Conservation (phyloP, 2,888 invertebrate genomes). For the Steinernema carpocapsae region DNA sequence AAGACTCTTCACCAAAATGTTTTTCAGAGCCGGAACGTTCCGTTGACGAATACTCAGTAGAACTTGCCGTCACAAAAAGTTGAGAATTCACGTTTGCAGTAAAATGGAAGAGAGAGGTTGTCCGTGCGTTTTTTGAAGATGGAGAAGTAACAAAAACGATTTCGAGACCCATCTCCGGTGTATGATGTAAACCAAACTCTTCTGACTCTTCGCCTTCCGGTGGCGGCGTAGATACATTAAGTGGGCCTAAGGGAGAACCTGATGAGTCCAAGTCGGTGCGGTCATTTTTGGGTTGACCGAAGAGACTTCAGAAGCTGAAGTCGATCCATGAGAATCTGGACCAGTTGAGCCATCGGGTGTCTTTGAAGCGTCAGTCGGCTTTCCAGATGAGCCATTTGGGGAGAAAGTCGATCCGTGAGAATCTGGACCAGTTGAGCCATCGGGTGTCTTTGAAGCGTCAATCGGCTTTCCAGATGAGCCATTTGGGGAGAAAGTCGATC, state of each 20-base stretch:
- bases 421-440: too few species aligned
- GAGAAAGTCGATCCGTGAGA: too few species aligned
- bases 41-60: too few species aligned
- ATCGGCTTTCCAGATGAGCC: too few species aligned
- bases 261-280: not conserved
- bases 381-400: too few species aligned
- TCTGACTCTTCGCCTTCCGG: not conserved
- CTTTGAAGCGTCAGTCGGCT: not conserved
- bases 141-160: not conserved
- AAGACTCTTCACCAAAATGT: not conserved
- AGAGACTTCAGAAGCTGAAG: too few species aligned
- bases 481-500: too few species aligned
- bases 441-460: too few species aligned
- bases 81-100: not conserved
- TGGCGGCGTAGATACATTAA: too few species aligned
- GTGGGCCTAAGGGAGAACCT: not conserved
- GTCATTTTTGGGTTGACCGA: not conserved
- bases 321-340: too few species aligned
- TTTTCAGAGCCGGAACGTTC: not conserved
- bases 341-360: constrained; percentile 23
- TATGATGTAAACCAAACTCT: not conserved
- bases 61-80: not conserved
- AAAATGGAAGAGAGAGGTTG: not conserved
- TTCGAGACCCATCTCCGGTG: not conserved
- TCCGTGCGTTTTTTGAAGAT: not conserved